Conservation (phyloP, 1,140 invertebrate genomes). For the Cydia pomonella region DNA sequence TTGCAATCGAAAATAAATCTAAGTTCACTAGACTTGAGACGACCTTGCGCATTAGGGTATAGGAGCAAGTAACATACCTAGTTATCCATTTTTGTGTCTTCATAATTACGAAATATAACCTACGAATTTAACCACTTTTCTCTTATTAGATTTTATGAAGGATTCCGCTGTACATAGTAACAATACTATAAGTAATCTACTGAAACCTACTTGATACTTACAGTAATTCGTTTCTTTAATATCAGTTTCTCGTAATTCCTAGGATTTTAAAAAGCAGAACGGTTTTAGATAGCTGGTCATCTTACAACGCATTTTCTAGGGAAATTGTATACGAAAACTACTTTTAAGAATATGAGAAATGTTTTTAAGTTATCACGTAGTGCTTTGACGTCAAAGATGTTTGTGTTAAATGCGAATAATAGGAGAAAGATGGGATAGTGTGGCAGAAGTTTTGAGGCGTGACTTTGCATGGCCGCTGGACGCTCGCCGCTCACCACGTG, state of each 20-base stretch:
- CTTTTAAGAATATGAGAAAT: neutral
- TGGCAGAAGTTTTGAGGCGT: slow-evolving; percentile 56
- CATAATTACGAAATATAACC: no score
- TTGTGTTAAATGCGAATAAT: slow-evolving; percentile 16
- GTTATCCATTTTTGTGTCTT: no score
- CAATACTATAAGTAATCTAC: slow-evolving; percentile 4
- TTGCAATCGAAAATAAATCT: no score
- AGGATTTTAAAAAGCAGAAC: neutral
- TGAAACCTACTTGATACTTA: slow-evolving; percentile 44
- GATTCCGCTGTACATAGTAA: slow-evolving; percentile 1
- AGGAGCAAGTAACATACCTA: no score
- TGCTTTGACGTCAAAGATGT: neutral
- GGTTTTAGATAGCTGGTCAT: slow-evolving; percentile 45
- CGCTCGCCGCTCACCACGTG: slow-evolving; percentile 86
- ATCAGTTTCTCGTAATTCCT: slow-evolving; percentile 27
- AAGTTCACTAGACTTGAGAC: no score
- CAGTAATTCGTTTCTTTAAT: slow-evolving; percentile 67
- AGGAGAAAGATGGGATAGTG: slow-evolving; percentile 15
- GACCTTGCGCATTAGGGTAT: no score
- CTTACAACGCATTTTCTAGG: slow-evolving; percentile 45
- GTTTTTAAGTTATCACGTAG: neutral
- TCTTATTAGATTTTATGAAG: no score
- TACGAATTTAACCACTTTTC: no score
- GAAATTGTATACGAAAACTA: slow-evolving; percentile 31
- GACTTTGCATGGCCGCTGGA: slow-evolving; percentile 88